Conservation (phyloP, 2,888 invertebrate genomes). For the Drymonia ruficornis region DNA sequence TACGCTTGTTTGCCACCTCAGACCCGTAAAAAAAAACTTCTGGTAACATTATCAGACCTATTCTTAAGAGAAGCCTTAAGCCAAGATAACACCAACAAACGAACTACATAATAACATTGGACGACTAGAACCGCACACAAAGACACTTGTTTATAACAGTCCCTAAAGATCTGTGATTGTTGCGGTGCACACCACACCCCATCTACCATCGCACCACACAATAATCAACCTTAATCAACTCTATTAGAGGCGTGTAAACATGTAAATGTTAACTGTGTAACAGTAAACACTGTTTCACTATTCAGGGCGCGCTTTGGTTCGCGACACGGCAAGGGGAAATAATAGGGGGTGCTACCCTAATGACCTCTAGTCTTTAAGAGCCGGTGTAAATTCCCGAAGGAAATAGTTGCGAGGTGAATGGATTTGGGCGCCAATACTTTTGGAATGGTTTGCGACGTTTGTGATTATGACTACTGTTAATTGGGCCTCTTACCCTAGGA, state of each 20-base stretch:
- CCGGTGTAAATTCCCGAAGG: constrained; percentile 37
- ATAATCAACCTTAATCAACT: constrained; percentile 27
- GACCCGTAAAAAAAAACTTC: too few species aligned
- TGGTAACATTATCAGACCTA: too few species aligned
- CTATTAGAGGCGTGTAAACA: constrained; percentile 3
- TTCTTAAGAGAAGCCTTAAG: constrained; percentile 2
- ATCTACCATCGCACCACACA: constrained; percentile 9
- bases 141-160: constrained; percentile 52
- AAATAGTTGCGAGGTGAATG: constrained; percentile 17
- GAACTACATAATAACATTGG: constrained; percentile 24
- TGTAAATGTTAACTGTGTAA: constrained; percentile 37
- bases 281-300: constrained; percentile 56
- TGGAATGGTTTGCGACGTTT: not conserved
- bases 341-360: constrained; percentile 46
- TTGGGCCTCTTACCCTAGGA: not conserved
- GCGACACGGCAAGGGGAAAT: constrained; percentile 62
- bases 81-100: constrained; percentile 32
- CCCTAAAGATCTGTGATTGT: constrained; percentile 58
- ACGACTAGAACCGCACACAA: constrained; percentile 32
- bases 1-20: too few species aligned
- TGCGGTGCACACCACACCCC: constrained; percentile 33
- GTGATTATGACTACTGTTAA: not conserved
- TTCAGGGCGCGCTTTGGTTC: constrained; percentile 54
- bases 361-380: constrained; percentile 46
- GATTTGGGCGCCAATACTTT: constrained; percentile 3